Conservation (phyloP, 1,140 invertebrate species). For the Magallana angulata region DNA sequence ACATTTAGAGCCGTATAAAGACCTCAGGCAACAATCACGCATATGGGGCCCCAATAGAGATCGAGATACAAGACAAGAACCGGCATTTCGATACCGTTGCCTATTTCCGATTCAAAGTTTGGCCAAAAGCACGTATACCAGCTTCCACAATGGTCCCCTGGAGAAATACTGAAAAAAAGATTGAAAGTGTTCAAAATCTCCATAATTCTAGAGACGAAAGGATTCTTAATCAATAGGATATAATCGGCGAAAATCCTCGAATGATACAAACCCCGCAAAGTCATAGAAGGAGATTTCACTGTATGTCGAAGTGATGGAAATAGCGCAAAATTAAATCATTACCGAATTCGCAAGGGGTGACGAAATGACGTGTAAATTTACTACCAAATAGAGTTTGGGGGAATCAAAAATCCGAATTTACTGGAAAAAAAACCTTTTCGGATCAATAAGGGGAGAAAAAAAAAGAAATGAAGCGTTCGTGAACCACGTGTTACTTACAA, state of each 20-base stretch:
- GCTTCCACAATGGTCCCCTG: not conserved
- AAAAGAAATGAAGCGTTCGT: not conserved
- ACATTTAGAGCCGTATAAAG: not conserved
- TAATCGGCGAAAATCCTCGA: slow-evolving; percentile 6
- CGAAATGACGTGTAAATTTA: slow-evolving; percentile 20
- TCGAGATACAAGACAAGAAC: slow-evolving; percentile 5
- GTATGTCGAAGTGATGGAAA: not conserved
- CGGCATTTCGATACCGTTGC: not conserved
- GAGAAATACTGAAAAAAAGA: slow-evolving; percentile 28
- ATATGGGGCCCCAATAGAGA: not conserved
- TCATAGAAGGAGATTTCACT: not conserved
- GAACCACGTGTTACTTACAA: slow-evolving; percentile 18
- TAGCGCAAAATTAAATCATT: slow-evolving; percentile 37
- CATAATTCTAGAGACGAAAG: slow-evolving; percentile 17
- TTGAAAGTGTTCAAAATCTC: slow-evolving; percentile 36
- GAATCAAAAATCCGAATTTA: slow-evolving; percentile 22
- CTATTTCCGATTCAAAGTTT: slow-evolving; percentile 34
- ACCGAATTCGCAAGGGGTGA: slow-evolving; percentile 5
- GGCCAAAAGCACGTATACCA: slow-evolving; percentile 11
- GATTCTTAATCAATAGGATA: slow-evolving; percentile 31
- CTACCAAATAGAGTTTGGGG: not conserved
- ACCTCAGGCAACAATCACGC: slow-evolving; percentile 4
- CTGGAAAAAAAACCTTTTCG: slow-evolving; percentile 14
- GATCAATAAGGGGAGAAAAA: not conserved
- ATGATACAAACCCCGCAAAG: slow-evolving; percentile 12